Conservation (phyloP, 1,140 invertebrate genomes). For the Ooceraea biroi region DNA sequence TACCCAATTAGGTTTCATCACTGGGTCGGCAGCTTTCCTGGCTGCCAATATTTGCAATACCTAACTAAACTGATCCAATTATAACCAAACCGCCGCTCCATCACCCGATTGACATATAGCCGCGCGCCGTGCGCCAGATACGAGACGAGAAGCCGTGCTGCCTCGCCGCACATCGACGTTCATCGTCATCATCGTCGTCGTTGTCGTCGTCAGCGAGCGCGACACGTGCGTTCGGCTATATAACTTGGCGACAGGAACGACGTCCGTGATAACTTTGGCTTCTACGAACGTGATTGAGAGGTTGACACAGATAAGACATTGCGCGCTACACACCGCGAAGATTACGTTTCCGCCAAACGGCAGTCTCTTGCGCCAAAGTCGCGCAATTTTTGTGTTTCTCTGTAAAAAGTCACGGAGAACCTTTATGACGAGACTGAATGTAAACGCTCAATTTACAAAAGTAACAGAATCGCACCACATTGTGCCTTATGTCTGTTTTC, state of each 20-base stretch:
- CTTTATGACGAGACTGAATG: neutral
- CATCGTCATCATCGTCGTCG: slow-evolving; percentile 35
- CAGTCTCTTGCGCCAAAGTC: neutral
- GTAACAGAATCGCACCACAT: neutral
- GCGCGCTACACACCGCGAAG: neutral
- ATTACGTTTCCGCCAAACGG: neutral
- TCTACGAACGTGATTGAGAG: slow-evolving; percentile 33
- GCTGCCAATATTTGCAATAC: slow-evolving; percentile 86
- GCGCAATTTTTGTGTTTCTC: no score
- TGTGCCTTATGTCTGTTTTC: neutral
- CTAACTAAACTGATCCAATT: slow-evolving; percentile 83
- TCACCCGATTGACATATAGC: slow-evolving; percentile 77
- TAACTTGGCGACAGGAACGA: slow-evolving; percentile 5
- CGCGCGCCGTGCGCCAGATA: slow-evolving; percentile 60
- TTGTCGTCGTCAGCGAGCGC: neutral
- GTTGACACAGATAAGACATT: slow-evolving; percentile 17
- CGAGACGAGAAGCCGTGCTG: slow-evolving; percentile 12
- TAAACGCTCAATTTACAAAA: neutral
- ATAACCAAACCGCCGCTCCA: slow-evolving; percentile 79
- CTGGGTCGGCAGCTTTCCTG: slow-evolving; percentile 82
- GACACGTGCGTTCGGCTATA: neutral
- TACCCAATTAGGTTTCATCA: slow-evolving; percentile 86
- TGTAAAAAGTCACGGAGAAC: neutral
- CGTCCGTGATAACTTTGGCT: slow-evolving; percentile 45
- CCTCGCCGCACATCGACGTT: slow-evolving; percentile 16